Percentiles rank a stretch among this genome's conserved stretches.
These are phyloP conservation scores for Oscheius sp. DNA, from an alignment of 2,888 invertebrate species.

Conservation along the genomic window DNA sequence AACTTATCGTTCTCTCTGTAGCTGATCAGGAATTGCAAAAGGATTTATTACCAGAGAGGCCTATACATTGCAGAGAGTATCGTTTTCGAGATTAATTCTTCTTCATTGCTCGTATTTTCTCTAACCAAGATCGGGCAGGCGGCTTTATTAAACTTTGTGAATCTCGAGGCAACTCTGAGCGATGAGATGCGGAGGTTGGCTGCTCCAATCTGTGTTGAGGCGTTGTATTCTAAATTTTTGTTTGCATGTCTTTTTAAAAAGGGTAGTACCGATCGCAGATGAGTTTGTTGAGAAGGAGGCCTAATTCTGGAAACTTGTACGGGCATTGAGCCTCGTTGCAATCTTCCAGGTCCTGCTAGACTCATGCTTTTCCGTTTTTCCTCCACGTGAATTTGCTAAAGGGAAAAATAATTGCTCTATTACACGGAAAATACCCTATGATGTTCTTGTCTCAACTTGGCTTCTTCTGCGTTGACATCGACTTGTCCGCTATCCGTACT, in stretches of 20 bases:
- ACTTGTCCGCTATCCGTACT: slow-evolving; percentile 29
- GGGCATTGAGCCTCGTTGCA: slow-evolving; percentile 48
- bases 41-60: too few relatives aligned
- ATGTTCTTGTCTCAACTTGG: slow-evolving; percentile 23
- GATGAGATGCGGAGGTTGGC: not conserved
- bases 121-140: slow-evolving; percentile 34
- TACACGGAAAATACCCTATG: not conserved
- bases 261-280: slow-evolving; percentile 4
- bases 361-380: slow-evolving; percentile 25
- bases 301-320: slow-evolving; percentile 44
- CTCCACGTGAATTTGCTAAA: slow-evolving; percentile 19
- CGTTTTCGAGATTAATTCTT: slow-evolving; percentile 10
- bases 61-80: not conserved
- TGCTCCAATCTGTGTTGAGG: not conserved
- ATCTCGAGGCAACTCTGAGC: not conserved
- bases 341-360: slow-evolving; percentile 14
- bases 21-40: too few relatives aligned
- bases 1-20: too few relatives aligned
- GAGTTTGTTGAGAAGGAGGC: slow-evolving; percentile 38
- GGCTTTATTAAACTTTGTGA: slow-evolving; percentile 18
- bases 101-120: slow-evolving; percentile 37
- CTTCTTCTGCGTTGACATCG: slow-evolving; percentile 17
- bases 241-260: not conserved
- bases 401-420: not conserved
- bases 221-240: not conserved